These are phyloP conservation scores for Heteromyza rotundicornis DNA, from an alignment of 2,888 invertebrate species.

Conservation along the genomic window DNA sequence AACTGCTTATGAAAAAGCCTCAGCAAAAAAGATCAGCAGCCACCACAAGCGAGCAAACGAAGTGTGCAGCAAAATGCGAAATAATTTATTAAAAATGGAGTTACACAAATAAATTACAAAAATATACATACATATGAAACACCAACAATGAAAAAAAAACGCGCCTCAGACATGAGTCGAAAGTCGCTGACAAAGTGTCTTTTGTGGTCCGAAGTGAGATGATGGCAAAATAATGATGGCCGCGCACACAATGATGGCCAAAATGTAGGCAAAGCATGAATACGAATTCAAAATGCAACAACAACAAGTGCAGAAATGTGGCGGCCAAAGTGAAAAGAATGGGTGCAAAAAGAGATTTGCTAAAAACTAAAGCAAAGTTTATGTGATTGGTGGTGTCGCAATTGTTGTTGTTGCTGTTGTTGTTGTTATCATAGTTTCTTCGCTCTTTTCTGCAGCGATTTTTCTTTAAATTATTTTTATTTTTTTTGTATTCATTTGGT, in stretches of 20 bases:
- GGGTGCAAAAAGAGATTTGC: not conserved
- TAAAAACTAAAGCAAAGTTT: not conserved
- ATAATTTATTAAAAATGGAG: constrained; percentile 11
- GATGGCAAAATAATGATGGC: constrained; percentile 1
- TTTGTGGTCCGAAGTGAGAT: not conserved
- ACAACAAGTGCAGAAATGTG: not conserved
- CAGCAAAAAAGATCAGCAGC: not conserved
- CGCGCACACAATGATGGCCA: not conserved
- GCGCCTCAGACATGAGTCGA: not conserved
- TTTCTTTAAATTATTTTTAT: not conserved
- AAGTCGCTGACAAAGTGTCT: not conserved
- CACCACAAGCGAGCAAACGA: not conserved
- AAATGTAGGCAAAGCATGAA: not conserved
- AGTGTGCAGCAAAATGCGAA: constrained; percentile 4
- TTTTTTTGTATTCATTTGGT: constrained; percentile 5
- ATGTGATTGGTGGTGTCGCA: constrained; percentile 13
- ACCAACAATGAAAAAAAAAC: not conserved
- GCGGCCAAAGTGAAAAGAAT: not conserved
- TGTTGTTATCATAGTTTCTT: constrained; percentile 1
- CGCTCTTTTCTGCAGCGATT: constrained; percentile 1
- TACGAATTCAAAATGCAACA: not conserved
- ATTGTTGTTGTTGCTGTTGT: constrained; percentile 9
- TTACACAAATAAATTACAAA: not conserved
- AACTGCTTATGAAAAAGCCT: not conserved
- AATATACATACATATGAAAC: not conserved